Evolutionary conservation across 2,113 vertebrate genomes (phyloP), one percentile per base, ranked within the genome.

Genomic region (Eulacestoma nigropectus): DNA sequence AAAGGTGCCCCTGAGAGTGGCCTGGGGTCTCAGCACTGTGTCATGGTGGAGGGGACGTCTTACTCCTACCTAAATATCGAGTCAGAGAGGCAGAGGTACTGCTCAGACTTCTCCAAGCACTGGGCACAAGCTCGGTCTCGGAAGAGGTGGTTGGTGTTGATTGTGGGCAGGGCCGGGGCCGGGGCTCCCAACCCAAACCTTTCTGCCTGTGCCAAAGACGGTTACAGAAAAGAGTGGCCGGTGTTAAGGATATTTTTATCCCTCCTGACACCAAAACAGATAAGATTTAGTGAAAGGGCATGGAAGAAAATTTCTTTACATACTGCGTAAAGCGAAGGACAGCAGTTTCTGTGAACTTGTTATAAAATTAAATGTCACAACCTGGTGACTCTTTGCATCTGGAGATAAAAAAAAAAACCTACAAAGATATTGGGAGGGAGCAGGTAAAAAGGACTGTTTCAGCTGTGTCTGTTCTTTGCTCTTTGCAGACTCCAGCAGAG

Each of bases 41-140:
- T 7, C 22, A 0, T 0, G 23, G 20, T 2, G 32, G 11, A 65
- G 35, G 60, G 26, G 39, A 23, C 10, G 2, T 6, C 4, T 59
- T 2, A 0, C 16, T 33, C 55, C 52, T 8, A 1, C 32, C 55
- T 6, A 7, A 30, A 35, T 55, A 21, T 2, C 7, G 7, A 30
- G 33, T 1, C 35, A 11, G 33, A 55, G 65, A 17, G 75, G 50
- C 72, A 33, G 33, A 57, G 82, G 59, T 4, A 3, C 37, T 1
- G 6, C 74, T 33, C 30, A 5, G 53, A 27, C 35, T 7, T 75
- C 27, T 10, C 46, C 32, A 1, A 7, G 86, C 63, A 0, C 39
- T 1, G 30, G 3, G 59, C 64, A 12, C 23, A 6, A 2, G 56
- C 5, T 7, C 0, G 0, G 8, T 1, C 44, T 27, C 55, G 0